Evolutionary conservation across 2,113 vertebrate species (phyloP), one percentile per base, ranked within the genome.

Genomic region (Callospermophilus lateralis): DNA sequence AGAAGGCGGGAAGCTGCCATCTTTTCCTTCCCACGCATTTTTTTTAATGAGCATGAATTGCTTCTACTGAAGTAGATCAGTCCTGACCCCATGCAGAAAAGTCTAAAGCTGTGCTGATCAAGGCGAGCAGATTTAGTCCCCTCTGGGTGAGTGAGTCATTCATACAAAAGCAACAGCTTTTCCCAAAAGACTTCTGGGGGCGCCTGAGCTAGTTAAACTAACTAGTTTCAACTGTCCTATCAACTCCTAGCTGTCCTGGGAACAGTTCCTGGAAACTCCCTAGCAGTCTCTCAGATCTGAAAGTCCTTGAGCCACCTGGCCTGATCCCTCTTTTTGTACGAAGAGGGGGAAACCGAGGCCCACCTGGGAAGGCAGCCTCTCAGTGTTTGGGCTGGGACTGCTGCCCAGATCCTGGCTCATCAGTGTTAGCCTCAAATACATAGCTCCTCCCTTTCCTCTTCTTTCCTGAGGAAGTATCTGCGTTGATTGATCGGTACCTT

Each of bases 401-500:
- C 8, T 12, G 1, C 19, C 32, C 32, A 8, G 20, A 28, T 55
- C n/a, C 8, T 67, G 74, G 61, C 39, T 26, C 1, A 17, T 53
- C 6, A 16, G 39, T 2, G 1, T 30, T 2, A 22, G 24, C 15
- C 61, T 45, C n/a, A 34, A 32, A 9, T 3, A 15, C 55, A n/a
- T 6, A 39, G 86, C 79, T 12, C n/a, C 22, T 68, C 77, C 0
- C 2, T 77, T 58, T 42, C 42, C 42, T 16, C 65, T 76, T 34
- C 37, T 22, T 93, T 86, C 90, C 42, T 17, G 80, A 95, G 55
- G 83, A 96, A 91, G 97, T 96, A 97, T 84, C 37, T 74, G 92
- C 81, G 97, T 98, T 92, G 93, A 98, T 98, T 97, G 97, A 98
- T 98, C 98, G 8, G 77, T 34, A 77, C 51, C 34, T 32, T 65